Evolutionary conservation across 2,797 vertebrate genomes (phyloP).

Genomic region (Neoniphon sammara): DNA sequence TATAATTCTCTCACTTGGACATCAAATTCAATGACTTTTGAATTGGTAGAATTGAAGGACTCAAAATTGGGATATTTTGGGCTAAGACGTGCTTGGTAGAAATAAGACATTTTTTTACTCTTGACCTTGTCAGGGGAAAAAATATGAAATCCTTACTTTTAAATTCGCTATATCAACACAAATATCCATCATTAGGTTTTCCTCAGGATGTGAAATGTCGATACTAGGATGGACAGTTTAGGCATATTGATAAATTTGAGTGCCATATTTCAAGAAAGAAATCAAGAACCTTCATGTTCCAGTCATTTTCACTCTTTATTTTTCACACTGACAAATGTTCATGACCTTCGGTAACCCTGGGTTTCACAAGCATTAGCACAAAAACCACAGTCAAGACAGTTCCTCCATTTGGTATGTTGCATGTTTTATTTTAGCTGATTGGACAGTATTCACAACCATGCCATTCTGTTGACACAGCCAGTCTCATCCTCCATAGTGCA

Average conservation of each 20-base stretch:
- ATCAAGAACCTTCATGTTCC: background rate
- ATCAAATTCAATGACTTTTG: conserved; percentile 26
- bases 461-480: conserved; percentile 71
- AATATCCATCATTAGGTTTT: background rate
- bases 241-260: conserved; percentile 19
- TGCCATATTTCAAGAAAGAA: no score
- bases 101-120: conserved; percentile 6
- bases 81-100: background rate
- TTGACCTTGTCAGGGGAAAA: background rate
- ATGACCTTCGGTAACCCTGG: background rate
- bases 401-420: conserved; percentile 61
- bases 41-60: conserved; percentile 35
- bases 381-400: conserved; percentile 38
- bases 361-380: conserved; percentile 18
- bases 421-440: conserved; percentile 79
- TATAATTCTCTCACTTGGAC: conserved; percentile 19
- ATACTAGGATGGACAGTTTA: conserved; percentile 8
- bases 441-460: conserved; percentile 61
- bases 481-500: conserved; percentile 75
- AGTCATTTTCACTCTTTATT: conserved; percentile 16
- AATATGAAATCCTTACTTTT: background rate
- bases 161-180: background rate
- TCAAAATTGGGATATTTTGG: conserved; percentile 3
- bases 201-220: background rate
- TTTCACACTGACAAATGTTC: conserved; percentile 25